Conservation (phyloP, 2,797 vertebrate species). For the Megaceryle alcyon region DNA sequence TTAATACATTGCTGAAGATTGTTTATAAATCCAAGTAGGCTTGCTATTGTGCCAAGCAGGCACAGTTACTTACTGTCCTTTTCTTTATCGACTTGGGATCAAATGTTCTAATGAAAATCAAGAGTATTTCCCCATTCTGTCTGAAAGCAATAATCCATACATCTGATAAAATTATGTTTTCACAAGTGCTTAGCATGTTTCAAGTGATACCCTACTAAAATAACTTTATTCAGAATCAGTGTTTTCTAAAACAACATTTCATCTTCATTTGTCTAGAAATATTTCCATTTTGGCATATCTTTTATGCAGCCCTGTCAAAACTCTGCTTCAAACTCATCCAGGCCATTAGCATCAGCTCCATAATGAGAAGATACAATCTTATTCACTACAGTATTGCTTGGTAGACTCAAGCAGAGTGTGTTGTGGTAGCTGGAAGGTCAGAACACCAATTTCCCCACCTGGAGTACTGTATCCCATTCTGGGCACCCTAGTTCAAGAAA, state of each 20-base stretch:
- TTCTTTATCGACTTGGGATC: constrained; percentile 22
- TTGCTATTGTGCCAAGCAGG: background rate
- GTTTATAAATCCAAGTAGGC: background rate
- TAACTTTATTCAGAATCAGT: background rate
- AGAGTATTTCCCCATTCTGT: background rate
- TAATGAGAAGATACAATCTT: background rate
- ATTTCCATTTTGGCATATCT: background rate
- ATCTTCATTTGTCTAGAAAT: background rate
- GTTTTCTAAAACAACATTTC: background rate
- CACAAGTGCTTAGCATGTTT: background rate
- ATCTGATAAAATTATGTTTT: constrained; percentile 12
- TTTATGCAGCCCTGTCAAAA: background rate
- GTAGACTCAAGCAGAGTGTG: background rate
- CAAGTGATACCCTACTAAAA: background rate
- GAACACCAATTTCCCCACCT: background rate
- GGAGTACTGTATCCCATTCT: too few relatives aligned
- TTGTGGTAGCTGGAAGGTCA: background rate
- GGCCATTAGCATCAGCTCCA: background rate
- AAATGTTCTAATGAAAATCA: constrained; percentile 15
- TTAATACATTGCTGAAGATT: background rate
- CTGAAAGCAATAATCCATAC: background rate
- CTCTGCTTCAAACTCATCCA: background rate
- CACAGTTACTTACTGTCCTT: constrained; percentile 23
- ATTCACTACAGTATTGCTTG: background rate
- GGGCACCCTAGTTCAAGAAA: too few relatives aligned